A percentile compares a stretch with the other conserved stretches of the same genome.
phyloP scores from a whole-genome alignment of 2,113 vertebrate species.

The Orthonyx spaldingii region DNA sequence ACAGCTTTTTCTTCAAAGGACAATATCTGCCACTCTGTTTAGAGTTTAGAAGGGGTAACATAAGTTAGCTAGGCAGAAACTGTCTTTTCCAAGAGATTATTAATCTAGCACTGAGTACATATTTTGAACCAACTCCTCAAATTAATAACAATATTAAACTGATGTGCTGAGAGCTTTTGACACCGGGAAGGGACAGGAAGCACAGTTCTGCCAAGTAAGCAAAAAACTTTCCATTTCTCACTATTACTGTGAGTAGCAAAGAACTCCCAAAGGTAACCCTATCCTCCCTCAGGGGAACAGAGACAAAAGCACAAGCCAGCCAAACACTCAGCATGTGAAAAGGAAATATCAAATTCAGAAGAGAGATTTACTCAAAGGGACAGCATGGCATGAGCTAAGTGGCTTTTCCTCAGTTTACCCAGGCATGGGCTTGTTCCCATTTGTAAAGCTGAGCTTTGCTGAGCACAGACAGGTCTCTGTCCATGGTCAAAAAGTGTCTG shows the following conservation, averaged over 20 bases:
- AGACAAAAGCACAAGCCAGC: slow-evolving; percentile 13
- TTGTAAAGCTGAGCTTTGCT: neutral
- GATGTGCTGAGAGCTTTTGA: neutral
- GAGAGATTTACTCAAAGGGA: neutral
- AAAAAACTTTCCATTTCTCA: slow-evolving; percentile 27
- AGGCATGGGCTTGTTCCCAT: neutral
- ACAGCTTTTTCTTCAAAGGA: neutral
- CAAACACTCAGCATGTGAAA: neutral
- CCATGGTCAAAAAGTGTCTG: neutral
- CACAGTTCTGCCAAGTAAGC: neutral
- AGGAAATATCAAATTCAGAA: slow-evolving; percentile 15
- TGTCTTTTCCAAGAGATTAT: neutral
- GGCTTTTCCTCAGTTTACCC: neutral
- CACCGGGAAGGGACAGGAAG: neutral
- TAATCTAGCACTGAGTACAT: neutral
- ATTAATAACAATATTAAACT: neutral
- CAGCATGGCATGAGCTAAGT: neutral
- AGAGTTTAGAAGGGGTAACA: neutral
- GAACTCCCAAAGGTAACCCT: slow-evolving; percentile 18
- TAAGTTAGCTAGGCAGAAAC: neutral
- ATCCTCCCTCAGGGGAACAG: neutral
- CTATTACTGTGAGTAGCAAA: neutral
- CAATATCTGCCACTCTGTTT: neutral
- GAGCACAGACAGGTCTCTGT: neutral
- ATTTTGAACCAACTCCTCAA: neutral